phyloP scores from a whole-genome alignment of 2,113 vertebrate genomes.

The Tachysurus fulvidraco region DNA sequence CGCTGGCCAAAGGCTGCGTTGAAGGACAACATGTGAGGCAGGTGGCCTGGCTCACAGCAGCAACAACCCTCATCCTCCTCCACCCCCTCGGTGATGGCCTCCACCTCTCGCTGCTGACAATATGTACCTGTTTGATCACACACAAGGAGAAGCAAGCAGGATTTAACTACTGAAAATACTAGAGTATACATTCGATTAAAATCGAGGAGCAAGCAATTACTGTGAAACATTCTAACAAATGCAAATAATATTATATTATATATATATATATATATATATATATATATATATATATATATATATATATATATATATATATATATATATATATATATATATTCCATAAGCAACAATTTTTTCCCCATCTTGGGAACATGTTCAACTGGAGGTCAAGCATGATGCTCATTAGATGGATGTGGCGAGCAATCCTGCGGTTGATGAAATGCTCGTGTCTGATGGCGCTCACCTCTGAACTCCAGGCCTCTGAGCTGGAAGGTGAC shows the following conservation, averaged over 20 bases:
- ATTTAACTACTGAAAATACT: background rate
- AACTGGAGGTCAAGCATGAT: background rate
- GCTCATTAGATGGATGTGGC: background rate
- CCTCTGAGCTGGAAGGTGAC: conserved; percentile 91
- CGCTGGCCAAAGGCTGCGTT: conserved; percentile 91
- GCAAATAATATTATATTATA: background rate
- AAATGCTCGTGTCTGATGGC: background rate
- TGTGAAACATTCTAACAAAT: background rate
- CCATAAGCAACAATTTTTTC: background rate
- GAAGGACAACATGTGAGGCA: conserved; percentile 87
- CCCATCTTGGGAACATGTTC: background rate
- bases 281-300: too few species aligned
- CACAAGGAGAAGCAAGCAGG: background rate
- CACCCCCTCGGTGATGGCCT: conserved; percentile 90
- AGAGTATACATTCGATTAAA: background rate
- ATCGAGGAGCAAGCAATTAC: background rate
- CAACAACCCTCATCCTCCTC: conserved; percentile 92
- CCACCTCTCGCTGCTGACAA: conserved; percentile 91
- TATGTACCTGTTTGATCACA: conserved; percentile 76
- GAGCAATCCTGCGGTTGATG: background rate
- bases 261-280: background rate
- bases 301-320: too few species aligned
- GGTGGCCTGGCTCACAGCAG: conserved; percentile 88
- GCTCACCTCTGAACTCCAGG: conserved; percentile 87
- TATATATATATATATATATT: background rate